Evolutionary conservation across 2,888 invertebrate species (phyloP), one percentile per base, ranked within the genome.

Genomic region (Rotaria magnacalcarata): DNA sequence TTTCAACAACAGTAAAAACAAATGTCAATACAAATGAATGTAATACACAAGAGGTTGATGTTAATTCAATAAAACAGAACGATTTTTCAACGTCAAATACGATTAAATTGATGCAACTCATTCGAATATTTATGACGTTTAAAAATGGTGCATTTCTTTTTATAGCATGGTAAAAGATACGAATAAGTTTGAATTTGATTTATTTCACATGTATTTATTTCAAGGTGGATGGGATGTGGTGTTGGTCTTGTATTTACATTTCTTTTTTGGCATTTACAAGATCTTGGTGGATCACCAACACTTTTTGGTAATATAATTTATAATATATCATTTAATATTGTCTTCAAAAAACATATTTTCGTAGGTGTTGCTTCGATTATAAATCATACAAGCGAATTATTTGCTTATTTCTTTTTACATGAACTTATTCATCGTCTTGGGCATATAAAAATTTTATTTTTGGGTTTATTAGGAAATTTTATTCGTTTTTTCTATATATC

Each of bases 221-320:
- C 34, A 34, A 97, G 97, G 96, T 97, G 96, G 92, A 97, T 99
- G 96, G 99, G 99, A 86, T 96, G 97, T 90, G 99, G 99, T 86
- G 97, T 98, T 89, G 99, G 98, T 0, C 93, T 99, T 89, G 97
- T 98, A 89, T 99, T 99, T 92, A 97, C 97, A 7, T 99, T 99
- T 92, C 94, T 99, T 87, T 99, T 97, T 92, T 99, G 98, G 99
- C 97, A 98, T 92, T 93, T 99, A 84, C 93, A 93, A 90, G 87
- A 86, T 90, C 95, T 95, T 90, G 96, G 96, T 27, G 97, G 97
- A n/a, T 94, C 96, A 0, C 96, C 97, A 14, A 96, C 96, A 0
- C 93, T 97, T 11, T 97, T 97, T 90, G 80, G 80, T 80, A n/a
- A 47, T 21, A 21, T 0, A 52, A 47, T 75, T 21, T 67, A 43